Evolutionary conservation across 2,888 invertebrate genomes (phyloP), one percentile per base, ranked within the genome.

Genomic region (Scaptodrosophila latifasciaeformis): DNA sequence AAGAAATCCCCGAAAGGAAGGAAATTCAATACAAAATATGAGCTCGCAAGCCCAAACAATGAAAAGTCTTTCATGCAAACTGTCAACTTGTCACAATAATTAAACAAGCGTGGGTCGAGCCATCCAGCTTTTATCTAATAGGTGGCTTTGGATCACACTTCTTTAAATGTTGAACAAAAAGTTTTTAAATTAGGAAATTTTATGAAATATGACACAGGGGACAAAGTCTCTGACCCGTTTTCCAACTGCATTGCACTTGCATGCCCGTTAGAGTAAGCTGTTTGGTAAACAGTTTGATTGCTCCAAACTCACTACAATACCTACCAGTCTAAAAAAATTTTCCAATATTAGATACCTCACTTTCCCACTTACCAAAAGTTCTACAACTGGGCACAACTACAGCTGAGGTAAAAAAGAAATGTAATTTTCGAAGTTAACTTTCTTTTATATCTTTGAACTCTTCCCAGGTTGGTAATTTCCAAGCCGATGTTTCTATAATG

Each of bases 21-120:
- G 49, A 48, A 59, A 59, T 39, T 56, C 59, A 62, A 66, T 55
- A 52, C 59, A 57, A 13, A 13, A 17, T 37, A 13, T 0, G 18
- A 3, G 15, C 37, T 18, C 15, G 37, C 17, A 24, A 24, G 3
- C 24, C 24, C 24, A 59, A 68, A 74, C 81, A 76, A 76, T 81
- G 79, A 60, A 52, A 44, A 72, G 55, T 50, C 75, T 78, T 76
- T 76, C 75, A 76, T 75, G 81, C 65, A 72, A 76, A 79, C 81
- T 81, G 75, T 81, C 75, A 76, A 78, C 76, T 81, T 76, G 81
- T 76, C 75, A 76, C 47, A 62, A 81, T 76, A 76, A 76, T 76
- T 76, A 76, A 71, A 61, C 76, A 67, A 56, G 57, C 64, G 70
- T 77, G 74, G 78, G 66, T n/a, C 67, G 72, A 70, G 71, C 69